These are phyloP conservation scores for Eupeodes latifasciatus DNA, from an alignment of 2,888 invertebrate genomes.

Conservation along the genomic window DNA sequence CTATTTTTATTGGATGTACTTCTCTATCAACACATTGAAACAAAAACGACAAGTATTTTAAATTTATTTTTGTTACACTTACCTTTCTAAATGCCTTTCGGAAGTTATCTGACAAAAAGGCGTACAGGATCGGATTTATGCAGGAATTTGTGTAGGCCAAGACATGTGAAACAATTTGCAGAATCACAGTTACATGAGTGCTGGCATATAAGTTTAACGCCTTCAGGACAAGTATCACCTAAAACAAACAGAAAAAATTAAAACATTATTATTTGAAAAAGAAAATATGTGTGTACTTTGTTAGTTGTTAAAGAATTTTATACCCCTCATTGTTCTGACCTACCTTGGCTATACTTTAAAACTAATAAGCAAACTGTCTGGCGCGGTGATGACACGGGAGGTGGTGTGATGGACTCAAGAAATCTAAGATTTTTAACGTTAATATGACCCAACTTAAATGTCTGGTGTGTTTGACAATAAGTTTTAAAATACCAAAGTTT, in stretches of 20 bases:
- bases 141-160: slow-evolving; percentile 97
- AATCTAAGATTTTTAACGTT: slow-evolving; percentile 17
- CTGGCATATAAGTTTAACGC: slow-evolving; percentile 89
- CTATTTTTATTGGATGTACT: slow-evolving; percentile 1
- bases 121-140: slow-evolving; percentile 97
- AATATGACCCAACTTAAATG: slow-evolving; percentile 7
- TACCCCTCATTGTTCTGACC: no score
- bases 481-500: slow-evolving; percentile 30
- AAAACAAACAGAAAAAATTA: slow-evolving; percentile 81
- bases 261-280: background rate
- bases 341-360: background rate
- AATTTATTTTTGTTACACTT: slow-evolving; percentile 38
- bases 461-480: slow-evolving; percentile 36
- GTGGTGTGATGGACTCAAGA: background rate
- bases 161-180: slow-evolving; percentile 91
- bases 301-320: background rate
- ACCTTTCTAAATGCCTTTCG: slow-evolving; percentile 93
- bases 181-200: slow-evolving; percentile 88
- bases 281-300: no score
- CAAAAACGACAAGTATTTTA: background rate
- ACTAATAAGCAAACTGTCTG: background rate
- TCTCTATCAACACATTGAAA: slow-evolving; percentile 13
- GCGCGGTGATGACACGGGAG: no score
- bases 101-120: slow-evolving; percentile 97
- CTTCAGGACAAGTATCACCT: slow-evolving; percentile 92